A percentile compares a stretch with the other conserved stretches of the same genome.
These are phyloP conservation scores for Ciona savignyi DNA, from an alignment of 23 tunicate genomes.

Conservation along the genomic window DNA sequence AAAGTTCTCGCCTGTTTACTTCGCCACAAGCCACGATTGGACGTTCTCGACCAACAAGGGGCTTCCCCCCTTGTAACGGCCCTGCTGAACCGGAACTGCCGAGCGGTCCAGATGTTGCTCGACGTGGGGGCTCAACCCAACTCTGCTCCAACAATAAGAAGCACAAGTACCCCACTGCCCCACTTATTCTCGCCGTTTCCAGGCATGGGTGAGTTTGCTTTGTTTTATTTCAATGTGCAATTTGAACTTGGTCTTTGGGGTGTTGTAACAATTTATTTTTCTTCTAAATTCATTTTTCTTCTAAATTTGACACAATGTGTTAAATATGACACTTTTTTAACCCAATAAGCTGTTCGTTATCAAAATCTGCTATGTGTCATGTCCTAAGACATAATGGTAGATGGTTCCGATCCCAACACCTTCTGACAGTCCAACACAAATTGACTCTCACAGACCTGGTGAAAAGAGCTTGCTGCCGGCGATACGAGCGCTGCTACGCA, in stretches of 20 bases:
- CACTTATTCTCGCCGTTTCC: slow-evolving; percentile 86
- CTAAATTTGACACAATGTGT: no score
- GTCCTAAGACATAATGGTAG: no score
- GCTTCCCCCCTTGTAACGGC: slow-evolving; percentile 87
- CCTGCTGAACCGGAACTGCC: slow-evolving; percentile 45
- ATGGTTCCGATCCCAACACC: no score
- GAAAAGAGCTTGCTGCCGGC: slow-evolving; percentile 88
- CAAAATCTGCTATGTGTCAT: no score
- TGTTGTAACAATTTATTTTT: no score
- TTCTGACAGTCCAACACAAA: no score
- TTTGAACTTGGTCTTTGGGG: not conserved
- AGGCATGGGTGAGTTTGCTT: slow-evolving; percentile 74
- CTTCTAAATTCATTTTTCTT: no score
- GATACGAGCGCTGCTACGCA: slow-evolving; percentile 81
- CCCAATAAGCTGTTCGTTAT: no score
- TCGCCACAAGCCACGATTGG: slow-evolving; percentile 82
- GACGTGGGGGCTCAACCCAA: slow-evolving; percentile 92
- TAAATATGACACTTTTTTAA: no score
- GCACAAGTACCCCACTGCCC: slow-evolving; percentile 81
- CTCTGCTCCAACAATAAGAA: slow-evolving; percentile 76
- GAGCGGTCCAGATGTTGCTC: slow-evolving; percentile 80
- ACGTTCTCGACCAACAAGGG: slow-evolving; percentile 71
- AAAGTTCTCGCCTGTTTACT: slow-evolving; percentile 61
- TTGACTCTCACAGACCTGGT: slow-evolving; percentile 72
- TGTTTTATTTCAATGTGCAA: not conserved